Percentiles rank a stretch among this genome's conserved stretches.
These are phyloP conservation scores for Tupaia chinensis DNA, from an alignment of 2,113 vertebrate species.

Conservation along the genomic window DNA sequence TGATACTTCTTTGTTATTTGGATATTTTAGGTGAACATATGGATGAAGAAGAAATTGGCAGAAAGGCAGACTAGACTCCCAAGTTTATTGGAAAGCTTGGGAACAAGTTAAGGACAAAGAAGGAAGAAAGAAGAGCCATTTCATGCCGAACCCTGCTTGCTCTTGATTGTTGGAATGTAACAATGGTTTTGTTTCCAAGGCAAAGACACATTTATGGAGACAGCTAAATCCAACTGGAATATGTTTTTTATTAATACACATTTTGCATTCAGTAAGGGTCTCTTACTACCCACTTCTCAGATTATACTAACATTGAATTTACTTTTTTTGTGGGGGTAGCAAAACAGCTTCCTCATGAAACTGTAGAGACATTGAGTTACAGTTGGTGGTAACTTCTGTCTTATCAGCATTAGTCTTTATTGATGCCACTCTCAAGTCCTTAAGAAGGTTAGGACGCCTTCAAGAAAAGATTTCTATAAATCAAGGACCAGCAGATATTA, in stretches of 20 bases:
- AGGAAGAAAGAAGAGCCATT: background rate
- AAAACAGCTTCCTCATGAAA: background rate
- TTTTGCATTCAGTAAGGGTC: background rate
- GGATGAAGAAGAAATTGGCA: slow-evolving; percentile 25
- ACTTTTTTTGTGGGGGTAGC: background rate
- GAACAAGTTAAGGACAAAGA: background rate
- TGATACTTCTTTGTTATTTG: background rate
- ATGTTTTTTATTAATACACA: background rate
- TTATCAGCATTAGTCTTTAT: background rate
- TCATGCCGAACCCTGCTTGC: background rate
- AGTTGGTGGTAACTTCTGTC: background rate
- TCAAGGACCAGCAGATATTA: background rate
- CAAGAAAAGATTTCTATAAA: background rate
- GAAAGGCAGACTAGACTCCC: background rate
- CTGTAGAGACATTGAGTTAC: background rate
- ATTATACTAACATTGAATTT: background rate
- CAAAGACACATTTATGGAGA: background rate
- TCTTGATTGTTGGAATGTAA: background rate
- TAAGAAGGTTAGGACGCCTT: background rate
- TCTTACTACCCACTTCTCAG: background rate
- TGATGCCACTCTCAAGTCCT: background rate
- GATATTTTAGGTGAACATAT: background rate
- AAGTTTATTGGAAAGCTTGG: background rate
- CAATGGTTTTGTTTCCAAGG: background rate
- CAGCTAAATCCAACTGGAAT: background rate